Percentiles rank a stretch among this genome's conserved stretches.
Conservation (phyloP, 2,888 invertebrate species). For the Helleia helle region DNA sequence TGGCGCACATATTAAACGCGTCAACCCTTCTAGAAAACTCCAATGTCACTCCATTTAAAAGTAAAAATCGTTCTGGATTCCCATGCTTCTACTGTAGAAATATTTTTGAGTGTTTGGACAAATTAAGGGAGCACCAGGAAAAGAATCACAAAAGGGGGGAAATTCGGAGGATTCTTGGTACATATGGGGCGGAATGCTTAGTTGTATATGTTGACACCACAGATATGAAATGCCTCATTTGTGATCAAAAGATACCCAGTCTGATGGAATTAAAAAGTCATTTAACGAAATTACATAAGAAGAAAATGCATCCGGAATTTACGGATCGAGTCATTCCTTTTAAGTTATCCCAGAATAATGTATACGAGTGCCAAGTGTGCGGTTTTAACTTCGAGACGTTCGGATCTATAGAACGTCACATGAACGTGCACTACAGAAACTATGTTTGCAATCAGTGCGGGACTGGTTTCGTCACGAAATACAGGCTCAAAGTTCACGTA, state of each 20-base stretch:
- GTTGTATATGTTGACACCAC: conserved; percentile 53
- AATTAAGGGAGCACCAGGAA: conserved; percentile 33
- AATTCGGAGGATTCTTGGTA: conserved; percentile 30
- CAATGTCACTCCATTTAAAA: conserved; percentile 46
- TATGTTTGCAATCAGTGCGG: conserved; percentile 55
- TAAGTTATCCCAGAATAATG: conserved; percentile 32
- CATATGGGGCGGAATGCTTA: conserved; percentile 41
- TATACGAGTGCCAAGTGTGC: conserved; percentile 47
- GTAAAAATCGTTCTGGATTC: conserved; percentile 41
- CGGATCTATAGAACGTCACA: conserved; percentile 53
- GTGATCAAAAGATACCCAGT: conserved; percentile 27
- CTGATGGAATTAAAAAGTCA: conserved; percentile 44
- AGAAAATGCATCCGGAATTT: conserved; percentile 35
- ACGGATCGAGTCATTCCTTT: conserved; percentile 51
- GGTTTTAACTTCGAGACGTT: conserved; percentile 51
- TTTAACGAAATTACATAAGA: conserved; percentile 38
- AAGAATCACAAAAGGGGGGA: conserved; percentile 32
- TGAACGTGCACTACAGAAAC: conserved; percentile 57
- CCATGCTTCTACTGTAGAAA: conserved; percentile 54
- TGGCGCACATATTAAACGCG: conserved; percentile 40
- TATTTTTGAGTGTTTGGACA: conserved; percentile 35
- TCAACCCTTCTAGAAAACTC: conserved; percentile 38
- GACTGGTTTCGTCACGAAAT: conserved; percentile 49
- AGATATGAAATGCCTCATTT: conserved; percentile 41
- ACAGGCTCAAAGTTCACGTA: conserved; percentile 46